Evolutionary conservation across 2,888 invertebrate genomes (phyloP).

Genomic region (Pycnomerus fuliginosus): DNA sequence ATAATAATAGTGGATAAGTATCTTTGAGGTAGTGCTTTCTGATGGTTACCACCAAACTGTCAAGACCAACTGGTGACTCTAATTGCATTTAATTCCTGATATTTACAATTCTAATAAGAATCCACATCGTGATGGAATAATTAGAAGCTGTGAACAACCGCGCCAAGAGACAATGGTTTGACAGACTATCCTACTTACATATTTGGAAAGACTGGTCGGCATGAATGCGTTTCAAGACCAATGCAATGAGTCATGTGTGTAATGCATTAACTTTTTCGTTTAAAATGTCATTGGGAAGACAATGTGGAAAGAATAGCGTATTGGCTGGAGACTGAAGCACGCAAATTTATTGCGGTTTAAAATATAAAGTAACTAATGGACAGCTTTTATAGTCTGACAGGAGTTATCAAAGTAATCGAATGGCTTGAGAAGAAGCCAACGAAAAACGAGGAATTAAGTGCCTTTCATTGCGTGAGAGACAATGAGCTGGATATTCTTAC

Average conservation of each 20-base stretch:
- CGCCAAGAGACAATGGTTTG: constrained; percentile 29
- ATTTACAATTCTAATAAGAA: constrained; percentile 37
- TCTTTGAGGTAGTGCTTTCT: no score
- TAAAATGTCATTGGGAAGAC: constrained; percentile 36
- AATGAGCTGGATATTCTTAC: no score
- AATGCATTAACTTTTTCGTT: constrained; percentile 39
- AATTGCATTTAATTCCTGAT: constrained; percentile 25
- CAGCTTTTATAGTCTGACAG: constrained; percentile 15
- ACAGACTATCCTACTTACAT: constrained; percentile 38
- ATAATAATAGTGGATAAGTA: no score
- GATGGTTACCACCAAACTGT: no score
- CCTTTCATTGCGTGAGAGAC: no score
- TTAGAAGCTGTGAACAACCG: constrained; percentile 34
- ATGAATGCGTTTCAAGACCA: constrained; percentile 36
- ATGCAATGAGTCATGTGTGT: constrained; percentile 40
- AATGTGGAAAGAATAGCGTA: constrained; percentile 31
- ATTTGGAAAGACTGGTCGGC: constrained; percentile 40
- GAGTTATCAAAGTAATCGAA: constrained; percentile 19
- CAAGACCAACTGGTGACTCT: no score
- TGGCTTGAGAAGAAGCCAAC: not conserved
- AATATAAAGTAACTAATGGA: constrained; percentile 28
- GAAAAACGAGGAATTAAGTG: no score
- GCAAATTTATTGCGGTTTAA: constrained; percentile 32
- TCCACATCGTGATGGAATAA: constrained; percentile 35
- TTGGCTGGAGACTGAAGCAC: constrained; percentile 21